Evolutionary conservation across 1,140 invertebrate genomes (phyloP), one percentile per base, ranked within the genome.

Genomic region (Bombus turneri): DNA sequence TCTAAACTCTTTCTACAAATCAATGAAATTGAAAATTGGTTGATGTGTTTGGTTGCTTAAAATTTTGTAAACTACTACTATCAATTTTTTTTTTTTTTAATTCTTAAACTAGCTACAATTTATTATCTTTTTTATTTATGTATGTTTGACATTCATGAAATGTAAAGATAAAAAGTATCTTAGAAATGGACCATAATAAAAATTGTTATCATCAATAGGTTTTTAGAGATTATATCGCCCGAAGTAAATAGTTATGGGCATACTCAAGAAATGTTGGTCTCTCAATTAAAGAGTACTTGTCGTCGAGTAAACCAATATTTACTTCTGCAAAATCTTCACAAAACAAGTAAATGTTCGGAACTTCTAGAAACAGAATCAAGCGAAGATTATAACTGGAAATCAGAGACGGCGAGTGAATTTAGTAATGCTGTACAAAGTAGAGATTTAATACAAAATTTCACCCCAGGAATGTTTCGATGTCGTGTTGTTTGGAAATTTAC

Each of bases 301-400:
- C 97, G 96, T 69, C 94, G 95, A 86, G 97, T 98, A 1, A 98
- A 98, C 94, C 97, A 98, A 92, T 96, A 96, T 84, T 92, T 98
- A 66, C 93, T 98, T 15, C 94, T 98, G 1, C 96, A 97, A 91
- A 96, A 96, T 86, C 94, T 98, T 41, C 96, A 97, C 92, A 96
- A 97, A 85, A 97, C 97, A 2, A 94, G 96, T n/a, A 96, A 96
- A 81, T 98, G 98, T 92, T 96, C 97, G 91, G 90, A 94, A 5
- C 94, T 98, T 2, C 93, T 98, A 9, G 97, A 98, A 87, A 95
- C 97, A 15, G 97, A 97, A 87, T 95, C 96, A 9, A 96, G 95
- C 86, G 96, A 97, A 74, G 96, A 96, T 83, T 93, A 96, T 37
- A 87, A 83, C n/a, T 92, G 93, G 62, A 90, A 80, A 72, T 88